Evolutionary conservation across 2,797 vertebrate species (phyloP).

Genomic region (Gephyroberyx darwinii): DNA sequence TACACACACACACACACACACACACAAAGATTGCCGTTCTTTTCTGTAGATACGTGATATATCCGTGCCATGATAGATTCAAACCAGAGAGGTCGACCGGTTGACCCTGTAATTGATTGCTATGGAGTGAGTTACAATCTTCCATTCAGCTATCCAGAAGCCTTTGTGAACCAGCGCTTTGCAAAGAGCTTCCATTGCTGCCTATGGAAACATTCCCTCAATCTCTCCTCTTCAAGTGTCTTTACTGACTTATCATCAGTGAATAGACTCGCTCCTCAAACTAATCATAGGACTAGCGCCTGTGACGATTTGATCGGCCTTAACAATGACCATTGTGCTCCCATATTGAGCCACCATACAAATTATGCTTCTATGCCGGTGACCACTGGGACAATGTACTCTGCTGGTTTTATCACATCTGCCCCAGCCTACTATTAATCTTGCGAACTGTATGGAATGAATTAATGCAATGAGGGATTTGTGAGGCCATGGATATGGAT

Average conservation of each 20-base stretch:
- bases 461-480: constrained; percentile 75
- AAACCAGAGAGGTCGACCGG: constrained; percentile 12
- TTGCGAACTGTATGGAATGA: constrained; percentile 65
- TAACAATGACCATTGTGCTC: constrained; percentile 65
- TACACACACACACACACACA: background rate
- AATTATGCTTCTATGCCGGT: constrained; percentile 62
- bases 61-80: background rate
- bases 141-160: background rate
- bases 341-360: constrained; percentile 58
- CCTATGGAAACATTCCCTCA: constrained; percentile 21
- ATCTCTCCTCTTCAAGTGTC: constrained; percentile 32
- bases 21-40: background rate
- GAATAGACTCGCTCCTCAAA: constrained; percentile 37
- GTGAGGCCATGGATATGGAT: constrained; percentile 70
- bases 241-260: constrained; percentile 35
- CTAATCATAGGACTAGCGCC: constrained; percentile 52
- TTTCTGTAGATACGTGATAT: constrained; percentile 4
- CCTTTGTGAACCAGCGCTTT: constrained; percentile 20
- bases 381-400: constrained; percentile 68
- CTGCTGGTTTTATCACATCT: constrained; percentile 71
- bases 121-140: constrained; percentile 5
- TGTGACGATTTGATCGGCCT: constrained; percentile 55
- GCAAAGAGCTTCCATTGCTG: background rate
- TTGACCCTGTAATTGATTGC: constrained; percentile 25
- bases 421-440: constrained; percentile 71